Conservation (phyloP, 2,113 vertebrate species). For the Caranx ignobilis region DNA sequence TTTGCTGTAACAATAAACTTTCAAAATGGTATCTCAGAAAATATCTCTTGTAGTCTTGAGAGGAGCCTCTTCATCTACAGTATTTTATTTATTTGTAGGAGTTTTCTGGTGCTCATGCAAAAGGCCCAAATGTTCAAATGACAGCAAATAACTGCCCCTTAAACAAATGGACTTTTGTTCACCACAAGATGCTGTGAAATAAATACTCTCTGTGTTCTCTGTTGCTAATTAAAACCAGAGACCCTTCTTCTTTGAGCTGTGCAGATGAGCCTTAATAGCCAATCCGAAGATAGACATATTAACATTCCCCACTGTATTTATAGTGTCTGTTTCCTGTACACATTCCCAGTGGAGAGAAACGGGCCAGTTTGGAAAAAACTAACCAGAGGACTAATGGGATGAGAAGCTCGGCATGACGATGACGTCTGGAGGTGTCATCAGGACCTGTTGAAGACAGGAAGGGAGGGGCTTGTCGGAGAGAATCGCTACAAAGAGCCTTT, state of each 20-base stretch:
- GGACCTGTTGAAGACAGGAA: constrained; percentile 48
- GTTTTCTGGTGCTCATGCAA: neutral
- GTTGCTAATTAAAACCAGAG: constrained; percentile 56
- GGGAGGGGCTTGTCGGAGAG: constrained; percentile 9
- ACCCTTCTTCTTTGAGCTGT: constrained; percentile 10
- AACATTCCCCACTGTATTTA: constrained; percentile 64
- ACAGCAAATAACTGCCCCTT: neutral
- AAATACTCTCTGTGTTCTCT: constrained; percentile 15
- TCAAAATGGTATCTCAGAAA: neutral
- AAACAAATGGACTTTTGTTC: constrained; percentile 38
- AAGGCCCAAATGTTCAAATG: constrained; percentile 6
- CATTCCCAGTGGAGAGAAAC: constrained; percentile 46
- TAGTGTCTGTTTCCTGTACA: constrained; percentile 65
- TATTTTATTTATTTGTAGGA: constrained; percentile 3
- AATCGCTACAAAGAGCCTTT: constrained; percentile 62
- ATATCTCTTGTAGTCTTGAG: neutral
- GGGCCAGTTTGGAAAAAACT: constrained; percentile 13
- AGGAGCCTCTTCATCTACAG: neutral
- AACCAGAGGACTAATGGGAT: constrained; percentile 36
- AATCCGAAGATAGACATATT: constrained; percentile 48
- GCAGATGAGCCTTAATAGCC: constrained; percentile 50
- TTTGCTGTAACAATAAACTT: neutral
- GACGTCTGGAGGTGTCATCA: constrained; percentile 64
- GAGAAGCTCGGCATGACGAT: constrained; percentile 36
- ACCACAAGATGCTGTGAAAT: constrained; percentile 12